phyloP scores from a whole-genome alignment of 2,797 vertebrate genomes.

The Melanotaenia boesemani region DNA sequence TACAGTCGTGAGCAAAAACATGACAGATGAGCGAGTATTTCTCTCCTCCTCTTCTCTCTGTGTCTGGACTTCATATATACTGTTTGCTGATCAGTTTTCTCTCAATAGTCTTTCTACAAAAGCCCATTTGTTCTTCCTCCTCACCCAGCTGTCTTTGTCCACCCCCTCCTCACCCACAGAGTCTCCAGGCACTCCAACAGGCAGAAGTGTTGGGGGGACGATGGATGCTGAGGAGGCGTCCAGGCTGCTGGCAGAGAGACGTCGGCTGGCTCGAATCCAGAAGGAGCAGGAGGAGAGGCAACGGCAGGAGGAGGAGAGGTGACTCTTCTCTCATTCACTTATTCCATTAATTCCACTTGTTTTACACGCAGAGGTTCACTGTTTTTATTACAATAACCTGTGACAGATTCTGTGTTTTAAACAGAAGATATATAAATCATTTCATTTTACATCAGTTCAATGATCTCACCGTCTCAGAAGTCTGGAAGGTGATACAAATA shows the following conservation, averaged over 20 bases:
- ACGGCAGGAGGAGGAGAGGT: conserved; percentile 86
- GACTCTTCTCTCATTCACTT: background rate
- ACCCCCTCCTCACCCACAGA: conserved; percentile 50
- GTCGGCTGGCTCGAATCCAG: conserved; percentile 89
- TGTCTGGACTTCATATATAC: background rate
- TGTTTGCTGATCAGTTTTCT: background rate
- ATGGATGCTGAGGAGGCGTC: conserved; percentile 92
- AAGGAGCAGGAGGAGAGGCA: conserved; percentile 93
- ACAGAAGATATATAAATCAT: too few relatives aligned
- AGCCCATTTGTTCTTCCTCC: background rate
- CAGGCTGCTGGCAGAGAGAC: conserved; percentile 90
- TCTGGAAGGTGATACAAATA: too few relatives aligned
- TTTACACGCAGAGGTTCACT: background rate
- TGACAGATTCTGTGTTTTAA: too few relatives aligned
- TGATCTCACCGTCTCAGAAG: too few relatives aligned
- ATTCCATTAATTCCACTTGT: background rate
- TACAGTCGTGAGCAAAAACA: too few relatives aligned
- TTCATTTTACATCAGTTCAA: too few relatives aligned
- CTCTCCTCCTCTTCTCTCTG: too few relatives aligned
- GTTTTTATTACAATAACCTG: too few relatives aligned
- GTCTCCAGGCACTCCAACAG: conserved; percentile 77
- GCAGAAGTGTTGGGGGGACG: conserved; percentile 86
- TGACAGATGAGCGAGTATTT: background rate
- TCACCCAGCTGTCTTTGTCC: background rate
- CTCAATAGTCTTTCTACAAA: background rate